phyloP scores from a whole-genome alignment of 2,113 vertebrate species.

The Limnothrissa miodon region DNA sequence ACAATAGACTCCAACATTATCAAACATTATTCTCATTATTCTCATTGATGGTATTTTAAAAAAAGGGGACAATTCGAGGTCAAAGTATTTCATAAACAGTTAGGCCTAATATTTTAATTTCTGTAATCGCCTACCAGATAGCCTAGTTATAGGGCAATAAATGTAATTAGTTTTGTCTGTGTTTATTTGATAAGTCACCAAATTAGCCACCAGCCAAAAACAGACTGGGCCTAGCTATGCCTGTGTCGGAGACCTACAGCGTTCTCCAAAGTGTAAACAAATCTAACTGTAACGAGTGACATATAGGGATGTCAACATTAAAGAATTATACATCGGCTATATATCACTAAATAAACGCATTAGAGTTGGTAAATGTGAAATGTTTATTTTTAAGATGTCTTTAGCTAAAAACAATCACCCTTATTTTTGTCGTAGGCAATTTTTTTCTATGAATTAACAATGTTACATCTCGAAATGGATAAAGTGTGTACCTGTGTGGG shows the following conservation, averaged over 20 bases:
- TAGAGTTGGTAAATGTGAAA: background rate
- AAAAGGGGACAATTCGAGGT: too few relatives aligned
- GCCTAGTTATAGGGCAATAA: background rate
- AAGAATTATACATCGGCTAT: background rate
- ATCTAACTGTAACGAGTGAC: background rate
- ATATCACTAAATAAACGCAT: background rate
- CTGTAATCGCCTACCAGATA: too few relatives aligned
- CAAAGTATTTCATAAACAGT: too few relatives aligned
- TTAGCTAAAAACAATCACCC: background rate
- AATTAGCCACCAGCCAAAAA: background rate
- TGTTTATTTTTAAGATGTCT: background rate
- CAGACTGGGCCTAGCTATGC: background rate
- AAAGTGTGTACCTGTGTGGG: background rate
- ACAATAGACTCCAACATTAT: too few relatives aligned
- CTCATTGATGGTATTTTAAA: too few relatives aligned
- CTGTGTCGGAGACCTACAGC: background rate
- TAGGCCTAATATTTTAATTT: too few relatives aligned
- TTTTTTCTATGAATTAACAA: background rate
- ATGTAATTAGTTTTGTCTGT: background rate
- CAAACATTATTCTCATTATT: too few relatives aligned
- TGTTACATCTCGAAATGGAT: too few relatives aligned
- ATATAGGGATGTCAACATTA: background rate
- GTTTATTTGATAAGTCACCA: background rate
- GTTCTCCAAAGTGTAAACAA: background rate
- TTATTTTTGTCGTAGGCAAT: background rate